Evolutionary conservation across 1,140 invertebrate species (phyloP), one percentile per base, ranked within the genome.

Genomic region (Druon quercuslanigerum): DNA sequence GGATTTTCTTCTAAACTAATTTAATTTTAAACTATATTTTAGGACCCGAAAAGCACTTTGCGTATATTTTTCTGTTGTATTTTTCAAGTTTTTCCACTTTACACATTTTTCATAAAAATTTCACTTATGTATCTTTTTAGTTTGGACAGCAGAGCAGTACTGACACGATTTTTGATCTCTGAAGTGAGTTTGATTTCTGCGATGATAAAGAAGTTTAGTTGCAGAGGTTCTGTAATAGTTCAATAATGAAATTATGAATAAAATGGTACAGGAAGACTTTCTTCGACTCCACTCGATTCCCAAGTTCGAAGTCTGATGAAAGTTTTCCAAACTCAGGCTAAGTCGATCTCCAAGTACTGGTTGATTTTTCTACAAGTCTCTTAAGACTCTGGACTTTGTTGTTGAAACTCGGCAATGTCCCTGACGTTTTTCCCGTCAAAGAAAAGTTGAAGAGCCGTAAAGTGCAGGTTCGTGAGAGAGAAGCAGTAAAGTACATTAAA

Each of bases 361-460:
- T 40, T 66, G 60, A 66, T 66, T 66, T 66, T 66, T 66, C 25
- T 33, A 66, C 60, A 40, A 40, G 60, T 40, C 60, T 66, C 60
- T 66, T 46, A 66, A 66, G 60, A 46, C 40, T 40, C 25, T 66
- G 33, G 60, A 66, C 25, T 66, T 66, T 66, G 25, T 66, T 66
- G 60, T 66, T 66, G 60, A 66, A 66, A 66, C 25, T 66, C 40
- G 33, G 60, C 25, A 66, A 66, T 66, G 40, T 33, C 60, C 60
- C 60, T 66, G 60, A 66, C 60, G 33, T 66, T 66, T 66, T 20
- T 66, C 33, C 60, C n/a, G 25, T 66, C 60, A 66, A 66, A 66
- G 60, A 16, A 66, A 66, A 66, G 60, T 66, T 66, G 60, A 66
- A 66, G 60, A 66, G 60, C 33, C 60, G 60, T 66, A 66, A 66